Evolutionary conservation across 2,113 vertebrate species (phyloP).

Genomic region (Gymnocephalus cernua): DNA sequence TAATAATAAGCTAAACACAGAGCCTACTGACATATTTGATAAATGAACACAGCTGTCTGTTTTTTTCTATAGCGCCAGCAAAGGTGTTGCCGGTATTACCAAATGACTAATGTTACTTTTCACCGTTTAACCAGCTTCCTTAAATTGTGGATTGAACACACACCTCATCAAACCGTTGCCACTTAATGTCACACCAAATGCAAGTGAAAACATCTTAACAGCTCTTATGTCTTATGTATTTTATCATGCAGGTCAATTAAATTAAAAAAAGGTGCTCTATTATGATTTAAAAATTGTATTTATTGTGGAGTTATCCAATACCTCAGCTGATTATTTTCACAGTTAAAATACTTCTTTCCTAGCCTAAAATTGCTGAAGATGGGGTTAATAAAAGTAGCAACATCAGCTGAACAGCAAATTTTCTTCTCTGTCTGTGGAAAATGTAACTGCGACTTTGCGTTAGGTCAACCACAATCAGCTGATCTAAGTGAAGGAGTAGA

Average conservation of each 20-base stretch:
- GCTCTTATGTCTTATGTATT: slow-evolving; percentile 39
- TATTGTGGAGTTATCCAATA: slow-evolving; percentile 37
- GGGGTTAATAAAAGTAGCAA: background rate
- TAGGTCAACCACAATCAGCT: slow-evolving; percentile 17
- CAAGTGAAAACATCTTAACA: slow-evolving; percentile 18
- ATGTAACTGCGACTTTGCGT: background rate
- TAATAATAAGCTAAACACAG: slow-evolving; percentile 60
- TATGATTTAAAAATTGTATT: background rate
- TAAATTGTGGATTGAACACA: slow-evolving; percentile 1
- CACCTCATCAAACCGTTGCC: slow-evolving; percentile 33
- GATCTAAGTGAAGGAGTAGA: slow-evolving; percentile 34
- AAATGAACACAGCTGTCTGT: slow-evolving; percentile 3
- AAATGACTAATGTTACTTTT: slow-evolving; percentile 28
- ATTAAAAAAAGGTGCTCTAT: slow-evolving; percentile 13
- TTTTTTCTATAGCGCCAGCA: background rate
- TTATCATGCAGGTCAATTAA: background rate
- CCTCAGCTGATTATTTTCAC: slow-evolving; percentile 8
- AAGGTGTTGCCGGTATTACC: background rate
- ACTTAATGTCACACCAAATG: slow-evolving; percentile 23
- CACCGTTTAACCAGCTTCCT: slow-evolving; percentile 30
- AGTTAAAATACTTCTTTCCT: background rate
- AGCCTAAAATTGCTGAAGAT: slow-evolving; percentile 1
- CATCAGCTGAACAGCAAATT: background rate
- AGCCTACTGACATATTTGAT: slow-evolving; percentile 40
- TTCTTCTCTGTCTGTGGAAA: slow-evolving; percentile 20